Evolutionary conservation across 2,797 vertebrate species (phyloP).

Genomic region (Sphenodon punctatus): DNA sequence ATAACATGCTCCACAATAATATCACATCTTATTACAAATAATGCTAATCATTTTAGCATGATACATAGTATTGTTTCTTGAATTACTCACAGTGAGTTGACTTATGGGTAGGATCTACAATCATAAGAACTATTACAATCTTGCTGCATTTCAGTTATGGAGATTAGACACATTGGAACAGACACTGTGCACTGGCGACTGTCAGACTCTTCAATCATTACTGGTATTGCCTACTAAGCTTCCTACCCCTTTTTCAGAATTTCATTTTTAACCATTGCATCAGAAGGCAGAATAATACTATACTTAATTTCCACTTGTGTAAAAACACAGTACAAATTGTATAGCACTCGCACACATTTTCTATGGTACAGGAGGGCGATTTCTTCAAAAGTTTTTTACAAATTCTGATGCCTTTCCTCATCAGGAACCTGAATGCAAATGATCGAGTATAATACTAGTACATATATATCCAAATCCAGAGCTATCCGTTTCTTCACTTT

Average conservation of each 20-base stretch:
- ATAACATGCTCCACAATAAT: neutral
- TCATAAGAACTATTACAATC: neutral
- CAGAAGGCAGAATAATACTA: neutral
- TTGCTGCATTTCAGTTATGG: neutral
- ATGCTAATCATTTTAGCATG: neutral
- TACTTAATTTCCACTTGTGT: accelerated
- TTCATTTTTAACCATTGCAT: neutral
- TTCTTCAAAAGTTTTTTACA: neutral
- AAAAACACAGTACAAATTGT: neutral
- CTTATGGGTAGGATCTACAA: neutral
- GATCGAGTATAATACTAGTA: too few relatives aligned
- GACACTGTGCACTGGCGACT: too few relatives aligned
- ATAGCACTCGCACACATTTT: neutral
- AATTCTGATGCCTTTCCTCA: accelerated
- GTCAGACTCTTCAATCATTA: too few relatives aligned
- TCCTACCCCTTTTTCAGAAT: accelerated
- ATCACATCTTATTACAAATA: neutral
- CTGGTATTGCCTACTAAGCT: neutral
- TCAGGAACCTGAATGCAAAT: too few relatives aligned
- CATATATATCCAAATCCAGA: too few relatives aligned
- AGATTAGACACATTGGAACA: too few relatives aligned
- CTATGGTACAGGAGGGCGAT: neutral
- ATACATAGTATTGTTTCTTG: neutral
- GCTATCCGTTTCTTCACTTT: too few relatives aligned
- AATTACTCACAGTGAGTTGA: slow-evolving; percentile 20